Percentiles rank a stretch among this genome's conserved stretches.
These are phyloP conservation scores for Polylopha cassiicola DNA, from an alignment of 2,888 invertebrate genomes.

Conservation along the genomic window DNA sequence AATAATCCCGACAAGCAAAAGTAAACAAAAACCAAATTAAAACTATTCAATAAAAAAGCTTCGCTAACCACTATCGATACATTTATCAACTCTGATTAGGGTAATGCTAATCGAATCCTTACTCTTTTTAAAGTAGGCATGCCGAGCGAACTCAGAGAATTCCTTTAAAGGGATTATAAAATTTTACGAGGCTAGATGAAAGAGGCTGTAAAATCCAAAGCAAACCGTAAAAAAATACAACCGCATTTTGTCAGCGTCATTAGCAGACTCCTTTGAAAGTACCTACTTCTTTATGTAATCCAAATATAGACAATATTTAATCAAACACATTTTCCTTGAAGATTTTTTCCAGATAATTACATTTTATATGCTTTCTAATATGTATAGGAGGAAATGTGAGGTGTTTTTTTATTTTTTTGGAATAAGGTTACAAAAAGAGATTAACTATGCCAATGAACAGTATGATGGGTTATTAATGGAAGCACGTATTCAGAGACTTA, in stretches of 20 bases:
- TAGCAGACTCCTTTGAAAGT: conserved; percentile 1
- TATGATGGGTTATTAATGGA: no score
- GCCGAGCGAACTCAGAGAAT: no score
- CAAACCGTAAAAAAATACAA: not conserved
- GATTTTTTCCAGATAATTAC: not conserved
- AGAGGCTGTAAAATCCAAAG: not conserved
- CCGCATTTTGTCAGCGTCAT: conserved; percentile 1
- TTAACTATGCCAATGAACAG: no score
- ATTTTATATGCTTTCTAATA: not conserved
- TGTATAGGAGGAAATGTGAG: no score
- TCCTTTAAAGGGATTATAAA: not conserved
- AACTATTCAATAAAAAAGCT: not conserved
- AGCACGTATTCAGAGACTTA: no score
- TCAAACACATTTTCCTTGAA: not conserved
- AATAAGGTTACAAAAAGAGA: no score
- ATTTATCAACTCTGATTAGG: no score
- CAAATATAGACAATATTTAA: conserved; percentile 6
- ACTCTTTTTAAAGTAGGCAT: no score
- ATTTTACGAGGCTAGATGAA: not conserved
- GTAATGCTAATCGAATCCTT: no score
- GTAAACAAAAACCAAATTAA: not conserved
- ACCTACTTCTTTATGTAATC: not conserved
- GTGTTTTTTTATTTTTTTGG: no score
- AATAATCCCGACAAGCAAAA: not conserved
- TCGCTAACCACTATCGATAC: no score